Evolutionary conservation across 2,797 vertebrate genomes (phyloP), one percentile per base, ranked within the genome.

Genomic region (Parauchenoglanis ngamensis): DNA sequence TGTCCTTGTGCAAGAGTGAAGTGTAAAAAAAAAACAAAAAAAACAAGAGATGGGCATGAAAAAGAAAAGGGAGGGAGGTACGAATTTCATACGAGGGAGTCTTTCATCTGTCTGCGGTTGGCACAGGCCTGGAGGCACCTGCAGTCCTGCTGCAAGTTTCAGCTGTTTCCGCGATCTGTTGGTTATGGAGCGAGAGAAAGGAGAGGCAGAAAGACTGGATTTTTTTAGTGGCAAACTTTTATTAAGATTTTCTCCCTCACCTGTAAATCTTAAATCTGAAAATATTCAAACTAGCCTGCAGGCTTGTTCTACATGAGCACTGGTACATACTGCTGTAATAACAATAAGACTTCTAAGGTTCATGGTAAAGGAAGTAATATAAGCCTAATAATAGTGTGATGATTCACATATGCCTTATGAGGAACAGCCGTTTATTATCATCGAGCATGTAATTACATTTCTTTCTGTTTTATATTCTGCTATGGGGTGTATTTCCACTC

Each of bases 91-190:
- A 49, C 87, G 77, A 84, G 79, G 79, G 44, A 88, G 61, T 56
- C 87, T 89, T 88, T 92, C 85, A 89, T 90, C 88, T 59, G 73
- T 82, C 77, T 77, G 49, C 56, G n/a, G 72, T 61, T 92, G 89
- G 90, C 89, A 90, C 77, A 73, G 87, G 63, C 72, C 63, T 72
- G 59, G 17, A 78, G 87, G 80, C 91, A 90, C 89, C 86, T 89
- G 85, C 88, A 70, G 84, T 52, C 49, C 31, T 89, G 88, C 77
- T 85, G 65, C 65, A 84, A 10, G 78, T 86, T 85, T 88, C 67
- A 40, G 77, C 68, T 44, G 49, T 88, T 88, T 59, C 82, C 12
- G n/a, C 19, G 70, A 56, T 87, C 77, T 28, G 76, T 80, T 90
- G 73, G 76, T 63, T 10, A 5, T 3, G 0, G 8, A 49, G 44